Evolutionary conservation across 2,888 invertebrate species (phyloP), one percentile per base, ranked within the genome.

Genomic region (Cantharis rufa): DNA sequence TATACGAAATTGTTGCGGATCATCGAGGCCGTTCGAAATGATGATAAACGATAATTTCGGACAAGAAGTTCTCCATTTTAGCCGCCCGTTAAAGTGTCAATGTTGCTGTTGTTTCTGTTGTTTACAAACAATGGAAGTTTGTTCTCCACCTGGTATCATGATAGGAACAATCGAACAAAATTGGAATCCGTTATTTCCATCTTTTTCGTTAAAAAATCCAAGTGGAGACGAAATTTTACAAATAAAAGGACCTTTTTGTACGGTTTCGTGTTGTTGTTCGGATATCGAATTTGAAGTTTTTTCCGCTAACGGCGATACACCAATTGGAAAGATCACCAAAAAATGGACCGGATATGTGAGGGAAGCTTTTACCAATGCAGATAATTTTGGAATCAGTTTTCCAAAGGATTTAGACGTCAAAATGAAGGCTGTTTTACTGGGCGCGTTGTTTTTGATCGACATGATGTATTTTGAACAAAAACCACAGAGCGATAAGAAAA

Each of bases 41-140:
- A 94, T 93, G 88, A 92, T 98, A 74, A 90, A 94, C 85, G 97
- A 98, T 87, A 93, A 93, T 86, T 92, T 91, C 82, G 92, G 92
- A 80, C 94, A 94, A 83, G 96, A 98, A 91, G 93, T 98, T 32
- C 94, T 98, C 82, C 95, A 96, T 85, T 89, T 98, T 79, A 89
- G 93, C 83, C 92, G 98, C 27, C 95, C 96, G 0, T 88, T 96
- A 63, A 93, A 95, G 3, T 97, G 96, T 86, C 92, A 93, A 80
- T 91, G 92, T 4, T 97, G 97, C 85, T 94, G 92, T 84, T 97
- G 94, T 83, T 96, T 96, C 0, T 97, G 97, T 88, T 97, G 96
- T 88, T 89, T 94, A 78, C 90, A 96, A 91, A 90, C 90, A 82
- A 91, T 96, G 90, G 94, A 95, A 85, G 94, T 97, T 1, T 92